A percentile compares a stretch with the other conserved stretches of the same genome.
phyloP scores from a whole-genome alignment of 1,140 invertebrate species.

The Solenopsis invicta region DNA sequence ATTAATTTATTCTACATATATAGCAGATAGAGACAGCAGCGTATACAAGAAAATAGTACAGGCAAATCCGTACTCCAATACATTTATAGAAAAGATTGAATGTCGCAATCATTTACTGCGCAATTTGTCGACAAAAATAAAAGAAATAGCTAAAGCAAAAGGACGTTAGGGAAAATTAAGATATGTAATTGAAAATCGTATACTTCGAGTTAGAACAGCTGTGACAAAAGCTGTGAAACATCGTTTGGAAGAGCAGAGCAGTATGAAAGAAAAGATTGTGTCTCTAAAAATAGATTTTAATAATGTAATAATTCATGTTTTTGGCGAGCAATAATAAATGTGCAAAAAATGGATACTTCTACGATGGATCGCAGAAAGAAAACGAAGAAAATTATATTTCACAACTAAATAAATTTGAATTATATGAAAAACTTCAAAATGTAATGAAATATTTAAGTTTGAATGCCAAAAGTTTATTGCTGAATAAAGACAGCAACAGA shows the following conservation, averaged over 20 bases:
- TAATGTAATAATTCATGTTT: slow-evolving; percentile 80
- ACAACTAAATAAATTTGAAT: slow-evolving; percentile 59
- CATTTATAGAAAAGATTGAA: no score
- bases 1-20: slow-evolving; percentile 16
- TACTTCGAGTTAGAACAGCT: slow-evolving; percentile 24
- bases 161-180: slow-evolving; percentile 4
- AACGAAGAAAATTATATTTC: slow-evolving; percentile 71
- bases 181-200: no score
- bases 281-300: slow-evolving; percentile 71
- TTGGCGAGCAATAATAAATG: no score
- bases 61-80: no score
- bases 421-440: no score
- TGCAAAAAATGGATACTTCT: not conserved
- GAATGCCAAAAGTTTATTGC: no score
- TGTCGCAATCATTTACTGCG: no score
- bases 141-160: slow-evolving; percentile 13
- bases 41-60: no score
- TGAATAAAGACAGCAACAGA: no score
- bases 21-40: not conserved
- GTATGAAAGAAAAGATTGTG: not conserved
- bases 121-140: no score
- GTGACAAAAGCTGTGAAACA: slow-evolving; percentile 33
- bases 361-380: slow-evolving; percentile 44
- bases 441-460: no score
- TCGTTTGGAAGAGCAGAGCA: no score